Conservation (phyloP, 2,113 vertebrate genomes). For the Tyrannus savana region DNA sequence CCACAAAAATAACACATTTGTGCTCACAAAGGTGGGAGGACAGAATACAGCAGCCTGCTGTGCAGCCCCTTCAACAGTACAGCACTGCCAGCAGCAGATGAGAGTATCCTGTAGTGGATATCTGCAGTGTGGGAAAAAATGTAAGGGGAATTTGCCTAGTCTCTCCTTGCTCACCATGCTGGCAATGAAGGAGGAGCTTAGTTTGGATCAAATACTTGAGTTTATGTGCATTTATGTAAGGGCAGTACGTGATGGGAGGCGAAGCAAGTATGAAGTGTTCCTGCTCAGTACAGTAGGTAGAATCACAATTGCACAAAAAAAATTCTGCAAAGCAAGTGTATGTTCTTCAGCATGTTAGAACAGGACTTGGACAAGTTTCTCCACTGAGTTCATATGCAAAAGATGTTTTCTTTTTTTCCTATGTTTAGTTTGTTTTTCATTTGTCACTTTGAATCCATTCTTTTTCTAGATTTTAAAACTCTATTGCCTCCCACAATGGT, state of each 20-base stretch:
- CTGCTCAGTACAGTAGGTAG: not conserved
- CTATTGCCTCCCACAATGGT: not conserved
- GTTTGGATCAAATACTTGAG: not conserved
- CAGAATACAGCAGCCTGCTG: accelerated
- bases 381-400: not conserved
- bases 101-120: not conserved
- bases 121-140: not conserved
- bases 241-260: not conserved
- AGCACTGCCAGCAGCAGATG: not conserved
- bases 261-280: not conserved
- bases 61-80: not conserved
- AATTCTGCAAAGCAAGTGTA: not conserved
- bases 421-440: not conserved
- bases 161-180: not conserved
- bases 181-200: not conserved
- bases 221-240: not conserved
- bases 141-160: not conserved
- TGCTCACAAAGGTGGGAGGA: not conserved
- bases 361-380: not conserved
- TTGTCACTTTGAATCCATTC: not conserved
- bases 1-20: not conserved
- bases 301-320: not conserved
- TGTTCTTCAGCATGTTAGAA: not conserved
- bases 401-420: not conserved
- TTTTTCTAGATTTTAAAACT: not conserved